Conservation (phyloP, 2,888 invertebrate species). For the Caenorhabditis sp. region DNA sequence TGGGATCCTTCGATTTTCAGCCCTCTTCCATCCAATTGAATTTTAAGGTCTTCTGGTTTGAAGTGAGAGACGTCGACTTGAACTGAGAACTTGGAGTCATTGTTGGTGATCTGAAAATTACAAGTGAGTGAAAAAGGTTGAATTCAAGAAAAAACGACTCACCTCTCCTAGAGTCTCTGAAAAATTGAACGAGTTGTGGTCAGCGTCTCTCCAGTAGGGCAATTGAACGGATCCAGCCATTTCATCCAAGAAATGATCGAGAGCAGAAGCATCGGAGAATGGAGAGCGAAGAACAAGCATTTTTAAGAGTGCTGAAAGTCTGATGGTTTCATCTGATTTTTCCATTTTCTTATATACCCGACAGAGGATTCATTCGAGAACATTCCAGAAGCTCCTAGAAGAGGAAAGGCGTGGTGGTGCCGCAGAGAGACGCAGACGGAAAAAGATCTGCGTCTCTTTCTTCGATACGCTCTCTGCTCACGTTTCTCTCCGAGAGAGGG, state of each 20-base stretch:
- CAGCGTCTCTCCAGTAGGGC: conserved; percentile 49
- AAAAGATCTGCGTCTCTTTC: conserved; percentile 6
- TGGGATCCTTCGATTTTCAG: conserved; percentile 64
- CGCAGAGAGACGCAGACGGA: conserved; percentile 18
- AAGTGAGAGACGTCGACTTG: conserved; percentile 39
- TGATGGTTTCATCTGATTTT: not conserved
- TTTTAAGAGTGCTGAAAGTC: conserved; percentile 19
- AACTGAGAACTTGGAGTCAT: conserved; percentile 50
- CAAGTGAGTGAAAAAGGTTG: too few relatives aligned
- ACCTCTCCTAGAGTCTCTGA: conserved; percentile 46
- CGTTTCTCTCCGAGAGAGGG: not conserved
- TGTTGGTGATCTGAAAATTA: conserved; percentile 47
- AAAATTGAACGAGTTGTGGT: conserved; percentile 34
- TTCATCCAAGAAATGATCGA: conserved; percentile 33
- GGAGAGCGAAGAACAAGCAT: conserved; percentile 42
- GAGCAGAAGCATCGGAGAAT: conserved; percentile 4
- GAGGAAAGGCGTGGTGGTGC: not conserved
- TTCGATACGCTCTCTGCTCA: not conserved
- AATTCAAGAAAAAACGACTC: too few relatives aligned
- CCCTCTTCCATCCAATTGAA: conserved; percentile 58
- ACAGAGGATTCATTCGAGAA: conserved; percentile 22
- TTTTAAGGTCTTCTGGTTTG: conserved; percentile 66
- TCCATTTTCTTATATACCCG: conserved; percentile 22
- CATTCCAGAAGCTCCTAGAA: conserved; percentile 21
- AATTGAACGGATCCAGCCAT: conserved; percentile 23